phyloP scores from a whole-genome alignment of 2,797 vertebrate genomes.

The Cossypha heuglini region DNA sequence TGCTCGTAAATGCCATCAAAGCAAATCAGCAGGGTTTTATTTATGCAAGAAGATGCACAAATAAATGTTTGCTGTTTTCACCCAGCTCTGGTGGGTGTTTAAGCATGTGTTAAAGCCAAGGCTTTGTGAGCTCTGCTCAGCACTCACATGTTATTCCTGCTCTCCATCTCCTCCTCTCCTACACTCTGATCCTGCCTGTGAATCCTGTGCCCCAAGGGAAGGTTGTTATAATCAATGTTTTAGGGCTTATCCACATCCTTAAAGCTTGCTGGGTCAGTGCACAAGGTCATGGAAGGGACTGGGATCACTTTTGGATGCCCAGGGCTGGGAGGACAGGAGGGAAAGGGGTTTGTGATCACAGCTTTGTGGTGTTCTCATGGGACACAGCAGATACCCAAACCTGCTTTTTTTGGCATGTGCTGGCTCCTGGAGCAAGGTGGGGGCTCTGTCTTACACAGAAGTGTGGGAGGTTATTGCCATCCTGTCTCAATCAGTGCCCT shows the following conservation, averaged over 20 bases:
- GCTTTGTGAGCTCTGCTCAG: background rate
- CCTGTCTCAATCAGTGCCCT: background rate
- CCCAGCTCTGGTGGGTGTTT: background rate
- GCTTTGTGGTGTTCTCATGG: background rate
- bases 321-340: background rate
- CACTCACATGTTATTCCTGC: background rate
- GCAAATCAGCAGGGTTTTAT: slow-evolving; percentile 64
- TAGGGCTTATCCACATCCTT: background rate
- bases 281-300: background rate
- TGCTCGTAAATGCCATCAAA: slow-evolving; percentile 60
- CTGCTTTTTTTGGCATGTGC: background rate
- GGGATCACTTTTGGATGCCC: background rate
- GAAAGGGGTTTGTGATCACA: background rate
- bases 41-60: slow-evolving; percentile 56
- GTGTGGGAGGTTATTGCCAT: background rate
- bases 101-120: background rate
- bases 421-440: background rate
- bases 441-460: background rate
- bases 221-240: background rate
- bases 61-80: slow-evolving; percentile 60
- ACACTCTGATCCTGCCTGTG: background rate
- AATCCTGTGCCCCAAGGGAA: background rate
- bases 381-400: background rate
- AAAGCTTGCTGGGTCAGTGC: background rate
- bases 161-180: background rate